phyloP scores from a whole-genome alignment of 2,113 vertebrate species.

The Sclerurus mexicanus region DNA sequence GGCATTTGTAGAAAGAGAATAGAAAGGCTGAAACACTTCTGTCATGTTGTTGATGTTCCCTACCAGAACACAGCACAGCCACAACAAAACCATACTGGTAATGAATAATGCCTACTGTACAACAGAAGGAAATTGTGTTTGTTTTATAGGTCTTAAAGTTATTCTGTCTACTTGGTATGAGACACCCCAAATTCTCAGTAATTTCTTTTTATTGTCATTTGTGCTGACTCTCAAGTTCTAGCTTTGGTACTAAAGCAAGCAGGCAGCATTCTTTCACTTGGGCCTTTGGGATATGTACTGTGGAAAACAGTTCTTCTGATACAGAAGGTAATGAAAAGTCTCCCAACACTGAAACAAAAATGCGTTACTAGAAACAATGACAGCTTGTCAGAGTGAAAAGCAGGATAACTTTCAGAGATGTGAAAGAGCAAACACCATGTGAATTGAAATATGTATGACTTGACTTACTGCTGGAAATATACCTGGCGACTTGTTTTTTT shows the following conservation, averaged over 20 bases:
- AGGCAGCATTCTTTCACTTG: background rate
- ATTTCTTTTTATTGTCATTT: slow-evolving; percentile 38
- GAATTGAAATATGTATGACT: slow-evolving; percentile 15
- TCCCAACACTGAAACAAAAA: slow-evolving; percentile 20
- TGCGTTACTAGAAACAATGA: slow-evolving; percentile 14
- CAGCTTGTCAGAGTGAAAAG: slow-evolving; percentile 29
- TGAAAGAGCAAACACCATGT: slow-evolving; percentile 11
- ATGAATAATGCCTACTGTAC: slow-evolving; percentile 46
- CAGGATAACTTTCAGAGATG: background rate
- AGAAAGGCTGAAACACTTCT: slow-evolving; percentile 33
- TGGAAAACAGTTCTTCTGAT: slow-evolving; percentile 48
- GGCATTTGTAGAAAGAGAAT: background rate
- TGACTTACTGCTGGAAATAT: background rate
- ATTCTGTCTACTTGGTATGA: background rate
- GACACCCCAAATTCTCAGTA: background rate
- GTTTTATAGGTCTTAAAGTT: slow-evolving; percentile 10
- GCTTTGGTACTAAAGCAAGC: slow-evolving; percentile 24
- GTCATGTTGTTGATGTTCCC: slow-evolving; percentile 34
- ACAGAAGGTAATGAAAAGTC: slow-evolving; percentile 35
- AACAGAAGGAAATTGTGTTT: slow-evolving; percentile 16
- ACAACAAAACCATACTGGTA: slow-evolving; percentile 12
- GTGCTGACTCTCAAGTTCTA: slow-evolving; percentile 17
- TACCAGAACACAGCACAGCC: slow-evolving; percentile 17
- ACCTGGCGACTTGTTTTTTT: background rate
- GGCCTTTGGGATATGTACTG: slow-evolving; percentile 11